Evolutionary conservation across 1,140 invertebrate species (phyloP), one percentile per base, ranked within the genome.

Genomic region (Lepidurus arcticus): DNA sequence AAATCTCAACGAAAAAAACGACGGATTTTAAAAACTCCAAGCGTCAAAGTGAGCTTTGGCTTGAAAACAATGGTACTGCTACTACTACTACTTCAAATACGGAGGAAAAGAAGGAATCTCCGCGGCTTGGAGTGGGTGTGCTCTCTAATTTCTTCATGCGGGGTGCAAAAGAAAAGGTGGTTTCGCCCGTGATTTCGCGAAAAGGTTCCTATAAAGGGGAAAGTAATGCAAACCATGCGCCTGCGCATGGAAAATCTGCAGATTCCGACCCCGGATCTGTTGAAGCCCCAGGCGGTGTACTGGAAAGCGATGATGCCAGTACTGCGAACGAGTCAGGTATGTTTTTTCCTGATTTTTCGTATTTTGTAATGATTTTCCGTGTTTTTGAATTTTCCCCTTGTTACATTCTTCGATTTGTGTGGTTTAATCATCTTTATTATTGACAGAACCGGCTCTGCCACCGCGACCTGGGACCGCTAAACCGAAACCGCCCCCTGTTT

Each of bases 81-180:
- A 65, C 53, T 7, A 65, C 53, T 1, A 21, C 53, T 65, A 65
- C 53, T 7, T n/a, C 53, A 65, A n/a, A 7, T 10, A 16, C 9
- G 16, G 53, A 65, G n/a, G 53, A 65, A 21, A 65, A 65, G 53
- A 65, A 8, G 21, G 53, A 65, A 21, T 65, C 53, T 7, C 53
- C 53, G 16, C 53, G 53, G 1, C 21, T 65, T 13, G 53, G 53
- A 7, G 53, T 65, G 16, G 53, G 53, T 16, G 53, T 21, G 16
- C 53, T 65, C 21, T 65, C 53, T 7, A 65, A 65, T 21, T 65
- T 65, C 53, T 65, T 65, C 13, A 65, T 65, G 53, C 53, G 53
- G n/a, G 53, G 53, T 7, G 53, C 16, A 16, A 65, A 65, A 16
- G 53, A 65, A 65, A 65, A 65, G 21, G 53, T 65, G 8, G 53